A percentile compares a stretch with the other conserved stretches of the same genome.
Evolutionary conservation across 2,113 vertebrate species (phyloP).

Genomic region (Corythoichthys intestinalis): DNA sequence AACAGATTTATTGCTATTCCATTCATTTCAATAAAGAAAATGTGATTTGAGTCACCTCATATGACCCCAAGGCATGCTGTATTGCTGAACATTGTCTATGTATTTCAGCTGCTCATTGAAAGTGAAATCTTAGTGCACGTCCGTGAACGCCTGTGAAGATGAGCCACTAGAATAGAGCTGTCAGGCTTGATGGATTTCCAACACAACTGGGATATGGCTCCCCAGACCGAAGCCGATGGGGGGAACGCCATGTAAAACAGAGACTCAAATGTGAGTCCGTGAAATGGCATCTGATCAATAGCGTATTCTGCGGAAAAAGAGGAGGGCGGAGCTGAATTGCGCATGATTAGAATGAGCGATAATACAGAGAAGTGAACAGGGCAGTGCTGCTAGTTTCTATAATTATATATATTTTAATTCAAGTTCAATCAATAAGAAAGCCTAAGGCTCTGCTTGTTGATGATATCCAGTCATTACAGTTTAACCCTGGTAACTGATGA

Average conservation of each 20-base stretch:
- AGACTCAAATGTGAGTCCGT: constrained; percentile 24
- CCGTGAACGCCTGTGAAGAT: constrained; percentile 66
- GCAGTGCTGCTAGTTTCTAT: constrained; percentile 42
- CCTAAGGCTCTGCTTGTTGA: constrained; percentile 55
- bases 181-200: constrained; percentile 74
- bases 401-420: constrained; percentile 29
- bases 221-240: constrained; percentile 65
- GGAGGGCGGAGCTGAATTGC: constrained; percentile 53
- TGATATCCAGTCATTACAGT: constrained; percentile 73
- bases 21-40: background rate
- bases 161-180: constrained; percentile 70
- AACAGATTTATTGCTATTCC: background rate
- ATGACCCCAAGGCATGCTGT: background rate
- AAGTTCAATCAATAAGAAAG: constrained; percentile 67
- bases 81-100: background rate
- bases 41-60: background rate
- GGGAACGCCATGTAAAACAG: constrained; percentile 63
- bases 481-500: constrained; percentile 71
- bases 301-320: constrained; percentile 54
- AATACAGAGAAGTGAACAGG: constrained; percentile 39
- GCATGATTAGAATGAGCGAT: constrained; percentile 55
- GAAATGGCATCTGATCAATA: constrained; percentile 59
- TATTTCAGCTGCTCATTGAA: constrained; percentile 64
- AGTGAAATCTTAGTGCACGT: constrained; percentile 62
- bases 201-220: constrained; percentile 64